phyloP scores from a whole-genome alignment of 2,888 invertebrate species.

The Notocelia uddmanniana region DNA sequence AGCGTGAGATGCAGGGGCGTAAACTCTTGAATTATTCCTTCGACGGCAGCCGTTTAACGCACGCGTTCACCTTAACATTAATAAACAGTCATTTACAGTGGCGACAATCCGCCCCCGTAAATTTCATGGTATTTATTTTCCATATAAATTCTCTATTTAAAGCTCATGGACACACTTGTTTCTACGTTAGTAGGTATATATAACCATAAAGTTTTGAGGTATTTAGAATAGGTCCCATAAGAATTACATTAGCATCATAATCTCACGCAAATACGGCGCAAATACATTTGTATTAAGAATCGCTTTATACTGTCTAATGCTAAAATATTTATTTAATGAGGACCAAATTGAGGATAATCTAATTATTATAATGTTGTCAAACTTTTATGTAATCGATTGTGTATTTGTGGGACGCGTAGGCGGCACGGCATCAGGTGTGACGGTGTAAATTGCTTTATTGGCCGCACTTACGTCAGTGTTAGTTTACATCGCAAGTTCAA shows the following conservation, averaged over 20 bases:
- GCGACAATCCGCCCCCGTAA: conserved; percentile 63
- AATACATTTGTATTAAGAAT: conserved; percentile 7
- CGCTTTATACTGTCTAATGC: conserved; percentile 42
- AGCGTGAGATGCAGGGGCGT: conserved; percentile 63
- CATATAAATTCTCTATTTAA: conserved; percentile 17
- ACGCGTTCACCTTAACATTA: conserved; percentile 74
- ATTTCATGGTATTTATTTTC: conserved; percentile 50
- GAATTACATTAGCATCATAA: conserved; percentile 29
- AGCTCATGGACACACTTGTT: conserved; percentile 12
- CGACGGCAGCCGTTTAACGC: conserved; percentile 56
- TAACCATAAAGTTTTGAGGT: background rate
- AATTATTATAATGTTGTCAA: conserved; percentile 38
- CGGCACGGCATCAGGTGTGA: conserved; percentile 60
- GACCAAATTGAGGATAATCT: conserved; percentile 38
- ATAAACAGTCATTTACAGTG: conserved; percentile 62
- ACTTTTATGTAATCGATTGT: conserved; percentile 52
- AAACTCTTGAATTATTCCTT: conserved; percentile 61
- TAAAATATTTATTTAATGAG: conserved; percentile 52
- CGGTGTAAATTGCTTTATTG: conserved; percentile 75
- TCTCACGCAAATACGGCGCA: conserved; percentile 10
- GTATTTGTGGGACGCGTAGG: conserved; percentile 58
- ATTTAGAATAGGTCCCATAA: conserved; percentile 14
- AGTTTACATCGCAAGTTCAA: conserved; percentile 76
- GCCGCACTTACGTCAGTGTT: conserved; percentile 77
- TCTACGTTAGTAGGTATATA: background rate